Percentiles rank a stretch among this genome's conserved stretches.
These are phyloP conservation scores for Coelopa frigida DNA, from an alignment of 1,140 invertebrate species.

Conservation along the genomic window DNA sequence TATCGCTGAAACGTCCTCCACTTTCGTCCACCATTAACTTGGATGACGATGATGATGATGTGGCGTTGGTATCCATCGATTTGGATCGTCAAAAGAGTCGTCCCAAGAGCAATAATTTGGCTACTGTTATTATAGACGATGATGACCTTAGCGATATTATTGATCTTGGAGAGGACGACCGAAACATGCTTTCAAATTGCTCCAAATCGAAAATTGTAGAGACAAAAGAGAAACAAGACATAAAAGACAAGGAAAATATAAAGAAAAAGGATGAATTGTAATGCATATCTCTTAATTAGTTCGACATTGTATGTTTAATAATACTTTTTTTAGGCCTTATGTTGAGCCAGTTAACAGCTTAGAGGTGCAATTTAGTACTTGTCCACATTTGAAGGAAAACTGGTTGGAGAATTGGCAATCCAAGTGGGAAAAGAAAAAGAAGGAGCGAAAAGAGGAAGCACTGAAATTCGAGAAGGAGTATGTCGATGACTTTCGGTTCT, in stretches of 20 bases:
- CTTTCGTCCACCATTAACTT: slow-evolving; percentile 14
- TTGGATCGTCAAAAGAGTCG: neutral
- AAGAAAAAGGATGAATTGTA: slow-evolving; percentile 4
- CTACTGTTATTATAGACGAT: slow-evolving; percentile 12
- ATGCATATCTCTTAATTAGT: neutral
- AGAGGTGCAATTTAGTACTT: slow-evolving; percentile 13
- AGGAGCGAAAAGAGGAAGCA: slow-evolving; percentile 10
- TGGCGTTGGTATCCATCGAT: slow-evolving; percentile 6
- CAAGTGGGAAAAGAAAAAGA: slow-evolving; percentile 12
- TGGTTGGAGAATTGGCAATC: slow-evolving; percentile 14
- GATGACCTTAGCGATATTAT: slow-evolving; percentile 15
- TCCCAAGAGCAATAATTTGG: neutral
- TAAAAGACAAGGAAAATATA: slow-evolving; percentile 6
- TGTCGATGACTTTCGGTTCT: slow-evolving; percentile 1
- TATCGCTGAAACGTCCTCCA: slow-evolving; percentile 11
- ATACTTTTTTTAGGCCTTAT: slow-evolving; percentile 10
- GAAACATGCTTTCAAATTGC: slow-evolving; percentile 11
- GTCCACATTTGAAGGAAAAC: slow-evolving; percentile 12
- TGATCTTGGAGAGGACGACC: slow-evolving; percentile 14
- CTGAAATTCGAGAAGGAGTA: slow-evolving; percentile 13
- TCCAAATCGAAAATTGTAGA: slow-evolving; percentile 9
- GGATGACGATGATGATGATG: slow-evolving; percentile 11
- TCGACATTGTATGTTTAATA: neutral
- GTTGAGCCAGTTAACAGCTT: slow-evolving; percentile 18
- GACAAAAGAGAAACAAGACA: no score